Base-by-base conservation (phyloP, 2,113 vertebrate species). In the Podarcis raffonei region DNA sequence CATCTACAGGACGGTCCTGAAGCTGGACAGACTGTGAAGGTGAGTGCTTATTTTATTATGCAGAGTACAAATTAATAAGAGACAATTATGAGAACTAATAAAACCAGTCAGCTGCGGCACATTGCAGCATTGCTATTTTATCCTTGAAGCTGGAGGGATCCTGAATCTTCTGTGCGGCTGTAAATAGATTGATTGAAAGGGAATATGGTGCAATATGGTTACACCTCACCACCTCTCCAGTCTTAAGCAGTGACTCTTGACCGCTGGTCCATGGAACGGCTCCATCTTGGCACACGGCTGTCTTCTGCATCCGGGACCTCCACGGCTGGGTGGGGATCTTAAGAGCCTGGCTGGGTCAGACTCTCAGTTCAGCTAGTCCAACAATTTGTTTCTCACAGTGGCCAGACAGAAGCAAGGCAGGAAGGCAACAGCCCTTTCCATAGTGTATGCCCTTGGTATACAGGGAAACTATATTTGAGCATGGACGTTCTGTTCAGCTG, bases 1-100 rank as follows among this genome's bases (percentile, higher is more conserved):
- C 77, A 92, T 88, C 90, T 27, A 79, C 93, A 98, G 98, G 98
- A 99, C 92, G 98, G 98, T 93, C 98, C 98, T 0, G 98, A 98
- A 97, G 98, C 98, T 0, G 98, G 98, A 96, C 98, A 99, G 93
- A 99, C 98, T 1, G 98, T 99, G 96, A 98, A 98, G 98, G 98
- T 99, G 97, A 98, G 98, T 96, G 93, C 93, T 97, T 96, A 96
- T 95, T 93, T 97, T 96, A 96, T 95, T 93, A 92, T 94, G 80
- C 91, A 89, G 84, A 94, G 94, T 94, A 92, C 89, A 94, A 94
- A 96, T 96, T 93, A 94, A 94, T 94, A 96, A 94, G 85, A 93
- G 82, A 82, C 62, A 91, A 92, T 97, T 97, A 93, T 20, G 91
- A 90, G 80, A 94, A 94, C 92, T 92, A 95, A 96, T 95, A 94